Evolutionary conservation across 2,797 vertebrate species (phyloP).

Genomic region (Onychomys leucogaster): DNA sequence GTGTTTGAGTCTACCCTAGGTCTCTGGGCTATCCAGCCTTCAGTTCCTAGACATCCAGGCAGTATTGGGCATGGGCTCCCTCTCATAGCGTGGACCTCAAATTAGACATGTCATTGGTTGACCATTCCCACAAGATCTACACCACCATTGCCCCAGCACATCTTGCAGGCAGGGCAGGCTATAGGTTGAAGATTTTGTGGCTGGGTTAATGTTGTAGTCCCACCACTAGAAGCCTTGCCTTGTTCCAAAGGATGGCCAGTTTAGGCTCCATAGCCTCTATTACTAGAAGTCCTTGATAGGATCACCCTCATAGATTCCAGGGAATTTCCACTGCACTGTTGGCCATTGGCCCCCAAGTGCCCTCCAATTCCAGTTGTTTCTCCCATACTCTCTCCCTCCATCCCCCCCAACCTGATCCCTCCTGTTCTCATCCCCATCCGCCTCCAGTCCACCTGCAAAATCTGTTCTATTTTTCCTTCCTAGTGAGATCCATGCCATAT

Average conservation of each 20-base stretch:
- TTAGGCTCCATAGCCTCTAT: neutral
- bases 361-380: neutral
- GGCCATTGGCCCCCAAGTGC: neutral
- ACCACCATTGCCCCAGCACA: neutral
- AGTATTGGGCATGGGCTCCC: neutral
- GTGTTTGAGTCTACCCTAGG: no score
- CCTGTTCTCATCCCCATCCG: neutral
- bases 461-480: neutral
- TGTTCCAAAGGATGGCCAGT: neutral
- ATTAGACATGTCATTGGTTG: neutral
- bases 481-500: neutral
- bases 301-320: neutral
- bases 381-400: neutral
- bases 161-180: neutral
- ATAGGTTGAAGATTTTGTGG: neutral
- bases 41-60: neutral
- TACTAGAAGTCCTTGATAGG: neutral
- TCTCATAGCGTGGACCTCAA: neutral
- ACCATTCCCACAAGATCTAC: neutral
- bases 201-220: neutral
- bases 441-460: neutral
- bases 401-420: neutral
- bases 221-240: neutral
- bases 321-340: neutral
- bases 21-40: neutral